Percentiles rank a stretch among this genome's conserved stretches.
Evolutionary conservation across 1,140 invertebrate species (phyloP).

Genomic region (Diachasma alloeum): DNA sequence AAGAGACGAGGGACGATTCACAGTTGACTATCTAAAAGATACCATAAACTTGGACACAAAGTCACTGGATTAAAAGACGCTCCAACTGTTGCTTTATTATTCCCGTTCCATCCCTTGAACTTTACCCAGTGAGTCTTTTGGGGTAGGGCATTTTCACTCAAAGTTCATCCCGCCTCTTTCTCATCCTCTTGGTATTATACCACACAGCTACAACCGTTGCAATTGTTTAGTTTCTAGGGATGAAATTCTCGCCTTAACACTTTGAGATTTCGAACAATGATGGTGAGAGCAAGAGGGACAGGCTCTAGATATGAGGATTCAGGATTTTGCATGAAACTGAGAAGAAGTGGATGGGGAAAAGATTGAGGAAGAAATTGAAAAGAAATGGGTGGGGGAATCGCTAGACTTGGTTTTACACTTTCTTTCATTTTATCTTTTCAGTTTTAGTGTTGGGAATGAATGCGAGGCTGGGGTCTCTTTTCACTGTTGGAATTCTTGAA

Average conservation of each 20-base stretch:
- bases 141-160: background rate
- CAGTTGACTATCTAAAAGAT: background rate
- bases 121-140: background rate
- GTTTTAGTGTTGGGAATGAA: background rate
- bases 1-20: background rate
- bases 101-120: background rate
- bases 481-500: background rate
- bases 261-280: conserved; percentile 11
- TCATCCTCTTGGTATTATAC: background rate
- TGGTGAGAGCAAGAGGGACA: background rate
- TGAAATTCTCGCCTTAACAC: conserved; percentile 19
- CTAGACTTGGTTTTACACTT: too few species aligned
- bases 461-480: background rate
- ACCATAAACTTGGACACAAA: conserved; percentile 12
- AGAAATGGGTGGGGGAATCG: background rate
- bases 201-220: background rate
- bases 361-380: background rate
- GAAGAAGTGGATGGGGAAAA: background rate
- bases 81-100: conserved; percentile 20
- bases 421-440: background rate
- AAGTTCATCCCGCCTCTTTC: background rate
- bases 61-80: conserved; percentile 14
- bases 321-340: background rate
- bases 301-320: background rate
- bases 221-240: conserved; percentile 15